phyloP scores from a whole-genome alignment of 2,888 invertebrate genomes.

The Clunio marinus region DNA sequence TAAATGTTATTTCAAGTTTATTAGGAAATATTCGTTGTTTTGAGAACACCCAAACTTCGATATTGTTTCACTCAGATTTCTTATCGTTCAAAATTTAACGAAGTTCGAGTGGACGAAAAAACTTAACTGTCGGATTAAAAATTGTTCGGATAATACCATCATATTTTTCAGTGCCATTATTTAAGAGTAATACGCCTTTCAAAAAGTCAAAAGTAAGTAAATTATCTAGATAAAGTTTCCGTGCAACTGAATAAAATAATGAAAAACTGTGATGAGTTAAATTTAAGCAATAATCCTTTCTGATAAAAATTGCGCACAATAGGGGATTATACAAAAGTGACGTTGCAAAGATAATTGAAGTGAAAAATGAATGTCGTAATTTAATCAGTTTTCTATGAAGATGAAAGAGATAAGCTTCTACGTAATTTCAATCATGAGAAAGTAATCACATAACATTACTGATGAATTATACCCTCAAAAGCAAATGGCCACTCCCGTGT shows the following conservation, averaged over 20 bases:
- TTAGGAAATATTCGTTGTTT: too few species aligned
- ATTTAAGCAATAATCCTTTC: not conserved
- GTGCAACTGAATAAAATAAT: not conserved
- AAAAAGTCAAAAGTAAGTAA: slow-evolving; percentile 33
- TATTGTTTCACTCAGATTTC: too few species aligned
- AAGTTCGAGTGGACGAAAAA: not conserved
- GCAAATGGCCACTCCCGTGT: slow-evolving; percentile 39
- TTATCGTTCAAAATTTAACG: too few species aligned
- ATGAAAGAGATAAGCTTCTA: too few species aligned
- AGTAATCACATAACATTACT: too few species aligned
- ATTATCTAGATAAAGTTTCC: not conserved
- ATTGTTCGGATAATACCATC: not conserved
- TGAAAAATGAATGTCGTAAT: slow-evolving; percentile 2
- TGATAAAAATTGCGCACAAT: slow-evolving; percentile 30
- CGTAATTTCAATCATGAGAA: too few species aligned
- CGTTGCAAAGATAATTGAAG: not conserved
- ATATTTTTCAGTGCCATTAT: slow-evolving; percentile 18
- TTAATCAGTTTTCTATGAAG: too few species aligned
- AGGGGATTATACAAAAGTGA: slow-evolving; percentile 28
- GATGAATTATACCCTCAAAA: slow-evolving; percentile 13
- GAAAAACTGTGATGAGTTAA: not conserved
- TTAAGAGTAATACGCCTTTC: slow-evolving; percentile 25
- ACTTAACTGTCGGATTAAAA: not conserved
- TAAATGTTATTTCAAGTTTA: too few species aligned
- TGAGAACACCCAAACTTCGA: too few species aligned